phyloP scores from a whole-genome alignment of 2,888 invertebrate species.

The Coleophora deauratella region DNA sequence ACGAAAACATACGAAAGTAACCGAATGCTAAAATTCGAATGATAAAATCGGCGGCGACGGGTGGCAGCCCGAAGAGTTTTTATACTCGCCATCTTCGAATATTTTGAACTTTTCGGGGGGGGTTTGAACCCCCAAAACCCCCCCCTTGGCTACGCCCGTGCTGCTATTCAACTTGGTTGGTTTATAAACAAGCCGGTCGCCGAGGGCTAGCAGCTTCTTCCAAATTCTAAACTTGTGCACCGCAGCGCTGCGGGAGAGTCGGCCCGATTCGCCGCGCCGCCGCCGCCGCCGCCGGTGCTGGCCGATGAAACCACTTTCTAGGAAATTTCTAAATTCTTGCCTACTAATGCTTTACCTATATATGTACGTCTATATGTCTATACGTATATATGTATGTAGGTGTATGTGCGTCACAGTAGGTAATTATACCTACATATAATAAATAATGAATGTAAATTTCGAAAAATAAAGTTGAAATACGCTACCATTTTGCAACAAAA shows the following conservation, averaged over 20 bases:
- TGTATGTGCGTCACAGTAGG: too few relatives aligned
- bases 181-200: slow-evolving; percentile 32
- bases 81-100: too few relatives aligned
- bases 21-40: too few relatives aligned
- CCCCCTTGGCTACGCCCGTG: too few relatives aligned
- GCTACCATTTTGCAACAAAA: not conserved
- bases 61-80: too few relatives aligned
- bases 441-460: too few relatives aligned
- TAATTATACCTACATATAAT: not conserved
- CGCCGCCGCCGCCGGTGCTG: not conserved
- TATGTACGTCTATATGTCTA: not conserved
- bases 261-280: slow-evolving; percentile 15
- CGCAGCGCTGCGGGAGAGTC: slow-evolving; percentile 31
- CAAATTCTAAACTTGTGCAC: slow-evolving; percentile 42
- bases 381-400: not conserved
- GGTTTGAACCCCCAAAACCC: too few relatives aligned
- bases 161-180: slow-evolving; percentile 27
- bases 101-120: too few relatives aligned
- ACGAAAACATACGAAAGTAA: too few relatives aligned
- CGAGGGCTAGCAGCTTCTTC: slow-evolving; percentile 29
- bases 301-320: slow-evolving; percentile 33
- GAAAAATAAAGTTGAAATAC: too few relatives aligned
- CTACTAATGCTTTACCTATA: not conserved
- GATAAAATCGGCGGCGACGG: too few relatives aligned
- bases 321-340: slow-evolving; percentile 36